These are phyloP conservation scores for Datnioides undecimradiatus DNA, from an alignment of 2,113 vertebrate genomes.

Conservation along the genomic window DNA sequence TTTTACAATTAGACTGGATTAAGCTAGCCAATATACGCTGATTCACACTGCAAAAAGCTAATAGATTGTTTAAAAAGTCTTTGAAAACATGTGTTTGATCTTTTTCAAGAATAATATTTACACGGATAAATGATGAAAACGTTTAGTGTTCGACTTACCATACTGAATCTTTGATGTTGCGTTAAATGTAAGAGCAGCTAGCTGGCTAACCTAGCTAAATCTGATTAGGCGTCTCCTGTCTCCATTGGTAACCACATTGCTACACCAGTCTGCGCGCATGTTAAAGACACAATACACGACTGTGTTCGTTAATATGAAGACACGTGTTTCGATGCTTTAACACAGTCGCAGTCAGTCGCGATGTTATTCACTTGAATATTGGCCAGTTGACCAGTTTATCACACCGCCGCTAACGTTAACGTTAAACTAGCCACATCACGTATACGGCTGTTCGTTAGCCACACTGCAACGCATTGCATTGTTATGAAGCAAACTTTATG, in stretches of 20 bases:
- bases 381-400: background rate
- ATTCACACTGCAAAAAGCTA: background rate
- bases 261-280: background rate
- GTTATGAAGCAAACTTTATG: background rate
- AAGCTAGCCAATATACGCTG: too few species aligned
- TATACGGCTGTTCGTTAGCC: background rate
- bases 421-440: too few species aligned
- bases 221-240: conserved; percentile 70
- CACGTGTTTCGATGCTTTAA: background rate
- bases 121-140: background rate
- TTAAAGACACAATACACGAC: background rate
- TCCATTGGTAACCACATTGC: conserved; percentile 64
- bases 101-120: background rate
- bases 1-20: background rate
- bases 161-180: conserved; percentile 20
- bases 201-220: conserved; percentile 45
- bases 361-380: background rate
- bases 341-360: too few species aligned
- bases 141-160: conserved; percentile 53
- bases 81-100: background rate
- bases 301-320: rapidly evolving
- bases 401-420: background rate
- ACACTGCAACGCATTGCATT: background rate
- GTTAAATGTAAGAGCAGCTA: background rate
- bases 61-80: background rate